These are phyloP conservation scores for Orbicella faveolata DNA, from an alignment of 64 coral and sea anemone genomes.

Conservation along the genomic window DNA sequence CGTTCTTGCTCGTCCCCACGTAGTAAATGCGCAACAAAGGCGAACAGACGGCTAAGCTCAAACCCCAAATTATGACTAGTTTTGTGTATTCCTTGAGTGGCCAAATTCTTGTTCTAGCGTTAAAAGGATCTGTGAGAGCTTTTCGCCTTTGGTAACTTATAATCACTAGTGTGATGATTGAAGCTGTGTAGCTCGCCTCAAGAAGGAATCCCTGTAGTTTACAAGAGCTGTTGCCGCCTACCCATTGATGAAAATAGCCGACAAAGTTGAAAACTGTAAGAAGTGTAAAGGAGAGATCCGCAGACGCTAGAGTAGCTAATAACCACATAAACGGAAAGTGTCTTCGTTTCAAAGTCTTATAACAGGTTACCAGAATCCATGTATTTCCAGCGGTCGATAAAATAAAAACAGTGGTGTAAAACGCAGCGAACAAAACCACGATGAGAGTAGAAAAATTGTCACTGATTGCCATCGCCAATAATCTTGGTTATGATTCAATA, in stretches of 20 bases:
- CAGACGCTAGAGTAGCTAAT: slow-evolving; percentile 43
- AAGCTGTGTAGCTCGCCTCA: slow-evolving; percentile 40
- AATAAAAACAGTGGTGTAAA: slow-evolving; percentile 2
- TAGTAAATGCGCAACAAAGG: not conserved
- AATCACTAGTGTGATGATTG: slow-evolving; percentile 34
- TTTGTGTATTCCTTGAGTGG: not conserved
- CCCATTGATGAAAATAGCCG: not conserved
- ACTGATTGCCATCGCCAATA: not conserved
- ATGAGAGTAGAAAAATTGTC: not conserved
- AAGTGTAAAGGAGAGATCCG: slow-evolving; percentile 41
- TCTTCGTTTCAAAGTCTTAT: not conserved
- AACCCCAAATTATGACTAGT: not conserved
- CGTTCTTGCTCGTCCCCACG: not conserved
- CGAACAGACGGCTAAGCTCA: not conserved
- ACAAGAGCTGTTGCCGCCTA: slow-evolving; percentile 23
- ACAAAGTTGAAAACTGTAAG: slow-evolving; percentile 12
- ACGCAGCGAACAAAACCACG: not conserved
- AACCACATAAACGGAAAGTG: slow-evolving; percentile 9
- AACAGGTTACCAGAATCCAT: slow-evolving; percentile 32
- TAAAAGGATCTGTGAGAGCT: slow-evolving; percentile 15
- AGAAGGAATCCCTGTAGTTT: slow-evolving; percentile 45
- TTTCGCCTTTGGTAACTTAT: slow-evolving; percentile 26
- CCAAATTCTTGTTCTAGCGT: not conserved
- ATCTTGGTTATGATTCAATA: not conserved
- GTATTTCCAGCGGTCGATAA: slow-evolving; percentile 27